phyloP scores from a whole-genome alignment of 2,888 invertebrate genomes.

The Microchrysa polita region DNA sequence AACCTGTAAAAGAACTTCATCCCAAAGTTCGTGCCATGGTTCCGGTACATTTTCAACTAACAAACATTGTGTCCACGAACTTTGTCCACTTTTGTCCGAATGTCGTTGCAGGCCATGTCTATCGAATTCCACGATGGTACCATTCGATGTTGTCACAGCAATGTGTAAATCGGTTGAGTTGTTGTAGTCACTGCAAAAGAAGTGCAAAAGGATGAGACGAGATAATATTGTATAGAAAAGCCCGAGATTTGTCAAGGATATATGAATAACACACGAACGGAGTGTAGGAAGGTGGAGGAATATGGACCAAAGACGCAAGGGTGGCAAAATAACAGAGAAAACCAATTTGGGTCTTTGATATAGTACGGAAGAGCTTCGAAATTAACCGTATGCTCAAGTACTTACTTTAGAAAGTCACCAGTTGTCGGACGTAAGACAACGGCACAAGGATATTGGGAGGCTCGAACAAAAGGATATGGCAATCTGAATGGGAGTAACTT shows the following conservation, averaged over 20 bases:
- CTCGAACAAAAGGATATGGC: conserved; percentile 87
- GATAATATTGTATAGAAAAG: neutral
- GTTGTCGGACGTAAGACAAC: conserved; percentile 87
- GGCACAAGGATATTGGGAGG: conserved; percentile 80
- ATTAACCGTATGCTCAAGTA: conserved; percentile 51
- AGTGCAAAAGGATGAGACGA: conserved; percentile 17
- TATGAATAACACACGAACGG: neutral
- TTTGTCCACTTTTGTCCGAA: conserved; percentile 65
- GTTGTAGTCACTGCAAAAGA: conserved; percentile 76
- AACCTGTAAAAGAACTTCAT: conserved; percentile 72
- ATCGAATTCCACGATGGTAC: conserved; percentile 86
- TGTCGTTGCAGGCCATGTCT: conserved; percentile 75
- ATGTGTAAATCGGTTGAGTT: conserved; percentile 89
- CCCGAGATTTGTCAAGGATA: neutral
- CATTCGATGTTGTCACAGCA: conserved; percentile 84
- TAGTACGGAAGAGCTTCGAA: neutral
- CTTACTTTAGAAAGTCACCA: conserved; percentile 88
- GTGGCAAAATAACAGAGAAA: neutral
- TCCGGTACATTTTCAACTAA: conserved; percentile 74
- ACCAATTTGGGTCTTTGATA: neutral
- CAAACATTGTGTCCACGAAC: conserved; percentile 75
- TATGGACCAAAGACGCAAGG: neutral
- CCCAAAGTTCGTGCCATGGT: conserved; percentile 76
- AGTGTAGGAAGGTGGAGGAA: neutral
- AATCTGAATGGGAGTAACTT: conserved; percentile 82